These are phyloP conservation scores for Pseudochromis fuscus DNA, from an alignment of 2,797 vertebrate species.

Conservation along the genomic window DNA sequence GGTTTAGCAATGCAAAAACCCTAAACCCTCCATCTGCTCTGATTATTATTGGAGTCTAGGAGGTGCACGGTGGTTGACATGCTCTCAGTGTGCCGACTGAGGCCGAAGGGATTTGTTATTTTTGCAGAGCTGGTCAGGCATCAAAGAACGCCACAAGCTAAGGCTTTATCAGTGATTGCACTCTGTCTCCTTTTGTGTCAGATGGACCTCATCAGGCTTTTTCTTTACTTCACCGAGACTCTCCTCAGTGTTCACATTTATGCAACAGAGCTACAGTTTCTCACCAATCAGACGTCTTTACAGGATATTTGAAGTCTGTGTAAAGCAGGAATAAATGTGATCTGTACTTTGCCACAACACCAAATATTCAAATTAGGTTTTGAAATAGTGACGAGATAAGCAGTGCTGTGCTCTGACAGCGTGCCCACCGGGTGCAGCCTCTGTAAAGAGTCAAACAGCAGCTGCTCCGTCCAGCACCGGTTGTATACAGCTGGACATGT, in stretches of 20 bases:
- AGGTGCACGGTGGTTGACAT: slow-evolving; percentile 32
- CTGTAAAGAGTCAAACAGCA: too few species aligned
- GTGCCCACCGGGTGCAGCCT: too few species aligned
- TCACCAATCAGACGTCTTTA: too few species aligned
- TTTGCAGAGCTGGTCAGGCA: slow-evolving; percentile 59
- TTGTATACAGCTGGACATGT: too few species aligned
- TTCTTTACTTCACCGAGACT: not conserved
- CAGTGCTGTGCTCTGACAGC: too few species aligned
- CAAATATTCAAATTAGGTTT: too few species aligned
- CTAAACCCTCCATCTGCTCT: slow-evolving; percentile 20
- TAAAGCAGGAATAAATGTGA: too few species aligned
- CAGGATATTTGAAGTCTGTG: too few species aligned
- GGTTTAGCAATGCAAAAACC: slow-evolving; percentile 23
- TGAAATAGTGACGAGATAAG: too few species aligned
- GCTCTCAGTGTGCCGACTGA: slow-evolving; percentile 32
- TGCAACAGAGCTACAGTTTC: too few species aligned
- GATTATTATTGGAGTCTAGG: slow-evolving; percentile 23
- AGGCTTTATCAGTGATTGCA: slow-evolving; percentile 57
- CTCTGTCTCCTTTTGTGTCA: slow-evolving; percentile 51
- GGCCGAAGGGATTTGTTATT: slow-evolving; percentile 58
- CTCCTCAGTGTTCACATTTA: not conserved
- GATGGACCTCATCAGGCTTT: slow-evolving; percentile 47
- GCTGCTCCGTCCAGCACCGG: too few species aligned
- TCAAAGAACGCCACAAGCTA: slow-evolving; percentile 53
- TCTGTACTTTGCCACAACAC: too few species aligned